These are phyloP conservation scores for Gonatopus flavifemur DNA, from an alignment of 1,140 invertebrate species.

Conservation along the genomic window DNA sequence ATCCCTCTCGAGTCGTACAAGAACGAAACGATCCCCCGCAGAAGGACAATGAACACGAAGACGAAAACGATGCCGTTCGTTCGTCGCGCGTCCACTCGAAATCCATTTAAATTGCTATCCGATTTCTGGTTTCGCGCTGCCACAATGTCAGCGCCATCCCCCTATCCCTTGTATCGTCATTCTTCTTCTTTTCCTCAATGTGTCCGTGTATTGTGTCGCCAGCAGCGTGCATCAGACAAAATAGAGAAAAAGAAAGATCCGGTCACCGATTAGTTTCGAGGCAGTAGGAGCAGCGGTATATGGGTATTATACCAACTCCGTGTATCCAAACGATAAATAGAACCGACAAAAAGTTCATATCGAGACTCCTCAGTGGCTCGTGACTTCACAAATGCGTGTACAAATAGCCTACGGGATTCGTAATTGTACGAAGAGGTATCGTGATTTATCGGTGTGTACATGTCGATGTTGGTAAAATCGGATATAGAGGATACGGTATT, in stretches of 20 bases:
- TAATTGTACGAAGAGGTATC: no score
- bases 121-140: slow-evolving; percentile 32
- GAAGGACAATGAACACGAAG: slow-evolving; percentile 12
- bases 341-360: no score
- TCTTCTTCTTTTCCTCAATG: slow-evolving; percentile 3
- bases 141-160: slow-evolving; percentile 23
- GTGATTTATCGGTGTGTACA: no score
- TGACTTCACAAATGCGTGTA: no score
- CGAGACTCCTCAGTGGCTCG: no score
- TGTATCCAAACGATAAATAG: no score
- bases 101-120: slow-evolving; percentile 50
- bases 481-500: no score
- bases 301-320: no score
- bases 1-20: slow-evolving; percentile 1
- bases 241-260: slow-evolving; percentile 8
- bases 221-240: not conserved
- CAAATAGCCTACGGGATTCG: no score
- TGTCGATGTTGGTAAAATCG: no score
- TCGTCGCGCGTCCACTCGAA: slow-evolving; percentile 32
- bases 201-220: not conserved
- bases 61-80: slow-evolving; percentile 12
- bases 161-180: not conserved
- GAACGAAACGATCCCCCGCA: slow-evolving; percentile 24
- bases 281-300: no score
- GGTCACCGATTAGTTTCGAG: slow-evolving; percentile 25